Evolutionary conservation across 2,888 invertebrate genomes (phyloP).

Genomic region (Apodemia duryi): DNA sequence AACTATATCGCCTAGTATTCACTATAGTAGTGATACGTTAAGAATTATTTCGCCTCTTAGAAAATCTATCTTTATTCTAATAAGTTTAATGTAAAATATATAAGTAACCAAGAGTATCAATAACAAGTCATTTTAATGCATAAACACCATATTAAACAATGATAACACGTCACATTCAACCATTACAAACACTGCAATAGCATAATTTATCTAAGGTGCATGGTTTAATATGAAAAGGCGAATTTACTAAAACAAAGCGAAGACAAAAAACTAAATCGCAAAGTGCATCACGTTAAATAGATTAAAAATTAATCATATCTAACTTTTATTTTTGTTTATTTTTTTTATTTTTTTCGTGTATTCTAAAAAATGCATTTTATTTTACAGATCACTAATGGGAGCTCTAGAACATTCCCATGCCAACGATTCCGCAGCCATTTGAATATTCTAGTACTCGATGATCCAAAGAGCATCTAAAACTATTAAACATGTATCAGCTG

Average conservation of each 20-base stretch:
- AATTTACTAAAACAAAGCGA: slow-evolving; percentile 72
- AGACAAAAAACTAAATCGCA: slow-evolving; percentile 65
- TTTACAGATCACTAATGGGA: slow-evolving; percentile 62
- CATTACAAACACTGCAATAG: slow-evolving; percentile 26
- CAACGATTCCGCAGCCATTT: slow-evolving; percentile 46
- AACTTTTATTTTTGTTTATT: slow-evolving; percentile 55
- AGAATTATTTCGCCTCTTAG: too few species aligned
- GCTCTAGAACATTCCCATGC: slow-evolving; percentile 65
- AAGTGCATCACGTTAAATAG: slow-evolving; percentile 72
- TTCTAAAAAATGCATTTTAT: slow-evolving; percentile 64
- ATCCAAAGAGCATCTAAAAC: slow-evolving; percentile 45
- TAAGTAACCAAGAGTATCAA: background rate
- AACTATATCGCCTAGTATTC: too few species aligned
- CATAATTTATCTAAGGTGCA: slow-evolving; percentile 51
- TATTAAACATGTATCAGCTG: slow-evolving; percentile 71
- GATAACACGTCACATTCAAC: slow-evolving; percentile 19
- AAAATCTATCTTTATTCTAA: too few species aligned
- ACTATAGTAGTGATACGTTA: too few species aligned
- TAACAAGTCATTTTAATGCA: background rate
- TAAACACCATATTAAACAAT: slow-evolving; percentile 3
- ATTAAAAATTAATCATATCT: slow-evolving; percentile 56
- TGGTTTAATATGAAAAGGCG: slow-evolving; percentile 49
- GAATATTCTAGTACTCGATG: slow-evolving; percentile 61
- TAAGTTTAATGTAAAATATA: background rate
- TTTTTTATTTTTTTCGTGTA: slow-evolving; percentile 53